A percentile compares a stretch with the other conserved stretches of the same genome.
Evolutionary conservation across 2,113 vertebrate genomes (phyloP).

Genomic region (Mesoclemmys tuberculata): DNA sequence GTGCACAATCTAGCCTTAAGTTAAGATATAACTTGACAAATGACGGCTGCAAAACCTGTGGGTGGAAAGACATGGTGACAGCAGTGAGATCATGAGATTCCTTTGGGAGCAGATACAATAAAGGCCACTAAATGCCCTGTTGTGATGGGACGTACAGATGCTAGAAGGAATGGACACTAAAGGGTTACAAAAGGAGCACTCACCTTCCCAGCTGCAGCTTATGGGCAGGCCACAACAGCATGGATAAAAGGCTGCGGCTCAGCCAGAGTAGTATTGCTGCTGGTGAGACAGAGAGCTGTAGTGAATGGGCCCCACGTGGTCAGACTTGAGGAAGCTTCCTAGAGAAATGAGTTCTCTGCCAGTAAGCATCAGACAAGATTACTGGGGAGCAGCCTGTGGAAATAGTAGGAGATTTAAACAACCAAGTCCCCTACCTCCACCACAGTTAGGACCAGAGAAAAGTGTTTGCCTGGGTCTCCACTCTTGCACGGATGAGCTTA

Average conservation of each 20-base stretch:
- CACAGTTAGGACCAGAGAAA: not conserved
- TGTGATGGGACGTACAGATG: not conserved
- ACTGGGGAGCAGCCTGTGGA: not conserved
- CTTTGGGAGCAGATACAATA: not conserved
- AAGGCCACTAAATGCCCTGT: not conserved
- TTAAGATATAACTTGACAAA: not conserved
- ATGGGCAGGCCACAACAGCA: not conserved
- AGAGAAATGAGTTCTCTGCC: not conserved
- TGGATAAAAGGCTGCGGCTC: not conserved
- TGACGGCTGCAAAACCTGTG: not conserved
- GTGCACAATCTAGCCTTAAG: not conserved
- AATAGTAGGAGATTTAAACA: not conserved
- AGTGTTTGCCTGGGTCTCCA: not conserved
- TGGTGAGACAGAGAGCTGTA: not conserved
- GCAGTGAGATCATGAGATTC: not conserved
- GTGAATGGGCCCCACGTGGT: not conserved
- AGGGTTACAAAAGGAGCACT: not conserved
- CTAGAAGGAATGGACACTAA: not conserved
- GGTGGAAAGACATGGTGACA: not conserved
- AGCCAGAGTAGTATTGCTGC: not conserved
- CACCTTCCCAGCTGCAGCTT: not conserved
- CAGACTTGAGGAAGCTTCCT: not conserved
- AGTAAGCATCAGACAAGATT: not conserved
- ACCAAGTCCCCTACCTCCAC: not conserved
- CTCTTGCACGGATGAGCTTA: not conserved